Evolutionary conservation across 2,113 vertebrate species (phyloP), one percentile per base, ranked within the genome.

Genomic region (Hippocampus zosterae): DNA sequence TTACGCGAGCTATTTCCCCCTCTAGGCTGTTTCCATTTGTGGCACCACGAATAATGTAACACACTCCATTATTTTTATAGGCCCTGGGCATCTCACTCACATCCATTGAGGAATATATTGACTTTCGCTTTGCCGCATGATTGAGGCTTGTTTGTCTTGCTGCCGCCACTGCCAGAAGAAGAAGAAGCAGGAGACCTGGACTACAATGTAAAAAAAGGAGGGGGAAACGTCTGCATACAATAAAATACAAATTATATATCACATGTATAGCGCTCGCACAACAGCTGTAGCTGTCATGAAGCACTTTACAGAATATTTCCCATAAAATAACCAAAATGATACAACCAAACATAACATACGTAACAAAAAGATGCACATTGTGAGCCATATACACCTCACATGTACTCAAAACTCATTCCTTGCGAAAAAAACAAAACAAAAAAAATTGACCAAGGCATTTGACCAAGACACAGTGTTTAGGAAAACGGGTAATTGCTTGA

Each of bases 61-160:
- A 89, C 85, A 86, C 85, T 84, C 84, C 80, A 85, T 89, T 90
- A 84, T 87, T 86, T 86, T 88, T 86, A 87, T 78, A 87, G 77
- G 73, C 88, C 83, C 70, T 65, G 40, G 85, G 87, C 82, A 81
- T 75, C 85, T 81, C 75, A 84, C 80, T 85, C 75, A 82, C 52
- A 84, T 86, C 79, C 84, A 85, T 89, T 88, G 85, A 84, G 46
- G 83, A 88, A 88, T 86, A 88, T 89, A 88, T 85, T 87, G 88
- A 89, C 84, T 88, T 89, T 89, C 76, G 79, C 81, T 85, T 84
- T 86, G 80, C 81, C 75, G 65, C 81, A 72, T 84, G 85, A 88
- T 88, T 88, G 84, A 88, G 75, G 85, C 85, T 86, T 88, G 85
- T 87, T 87, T 84, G 81, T 73, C 78, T 76, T 74, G 71, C 73